Evolutionary conservation across 1,140 invertebrate species (phyloP), one percentile per base, ranked within the genome.

Genomic region (Atopsyche davidsoni): DNA sequence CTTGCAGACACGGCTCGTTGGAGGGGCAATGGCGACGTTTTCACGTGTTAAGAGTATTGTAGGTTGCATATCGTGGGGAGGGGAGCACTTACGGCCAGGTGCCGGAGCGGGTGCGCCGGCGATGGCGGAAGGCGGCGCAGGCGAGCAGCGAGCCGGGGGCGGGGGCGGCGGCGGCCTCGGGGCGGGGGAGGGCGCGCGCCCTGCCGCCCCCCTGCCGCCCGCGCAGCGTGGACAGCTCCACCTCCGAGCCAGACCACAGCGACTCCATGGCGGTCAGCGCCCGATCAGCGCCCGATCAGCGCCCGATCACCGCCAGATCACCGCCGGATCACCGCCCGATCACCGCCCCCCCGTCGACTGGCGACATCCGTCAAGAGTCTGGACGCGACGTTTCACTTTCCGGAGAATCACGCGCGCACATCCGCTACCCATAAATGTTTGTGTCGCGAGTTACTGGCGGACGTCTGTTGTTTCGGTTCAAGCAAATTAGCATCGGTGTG

Each of bases 21-120:
- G n/a, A n/a, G n/a, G n/a, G n/a, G n/a, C n/a, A n/a, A n/a, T n/a
- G n/a, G n/a, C n/a, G n/a, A n/a, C n/a, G n/a, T n/a, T n/a, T n/a
- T n/a, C n/a, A n/a, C n/a, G n/a, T n/a, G n/a, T n/a, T n/a, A n/a
- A n/a, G n/a, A n/a, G n/a, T n/a, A n/a, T n/a, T n/a, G n/a, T n/a
- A n/a, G n/a, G n/a, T n/a, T 52, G 54, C 54, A 52, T 57, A 32
- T 32, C 35, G 28, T 35, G 10, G 35, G 4, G 28, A 9, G 36
- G 16, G 16, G 4, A 35, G 35, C 49, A 78, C 77, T 78, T 73
- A 79, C 77, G 77, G 77, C 76, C 77, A 79, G 60, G 77, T 79
- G 53, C 76, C 76, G 51, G 75, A 78, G 53, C 76, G 66, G 55
- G 74, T 65, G 52, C 72, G 65, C 22, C 75, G 58, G 13, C 62